Percentiles rank a stretch among this genome's conserved stretches.
Evolutionary conservation across 2,113 vertebrate species (phyloP).

Genomic region (Regulus satrapa): DNA sequence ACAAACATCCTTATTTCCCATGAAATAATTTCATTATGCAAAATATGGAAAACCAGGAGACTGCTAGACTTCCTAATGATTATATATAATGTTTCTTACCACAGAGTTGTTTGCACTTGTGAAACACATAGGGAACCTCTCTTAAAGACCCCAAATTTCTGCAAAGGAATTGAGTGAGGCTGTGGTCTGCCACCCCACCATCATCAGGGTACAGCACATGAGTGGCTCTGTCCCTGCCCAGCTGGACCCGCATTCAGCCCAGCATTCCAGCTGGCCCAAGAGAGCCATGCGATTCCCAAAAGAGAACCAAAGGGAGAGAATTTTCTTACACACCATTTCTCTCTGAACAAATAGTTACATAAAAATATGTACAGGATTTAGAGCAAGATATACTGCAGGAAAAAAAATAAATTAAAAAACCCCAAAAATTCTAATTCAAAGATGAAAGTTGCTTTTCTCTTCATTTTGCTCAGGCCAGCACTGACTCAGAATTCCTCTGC

Average conservation of each 20-base stretch:
- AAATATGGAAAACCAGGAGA: neutral
- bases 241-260: neutral
- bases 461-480: neutral
- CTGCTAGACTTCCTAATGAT: neutral
- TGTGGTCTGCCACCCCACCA: neutral
- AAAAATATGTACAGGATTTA: neutral
- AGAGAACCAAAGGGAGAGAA: neutral
- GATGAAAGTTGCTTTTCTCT: neutral
- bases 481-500: neutral
- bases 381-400: neutral
- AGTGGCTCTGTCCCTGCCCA: neutral
- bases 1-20: neutral
- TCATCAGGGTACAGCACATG: rapidly evolving
- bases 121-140: neutral
- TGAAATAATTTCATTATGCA: neutral
- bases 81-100: neutral
- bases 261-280: neutral
- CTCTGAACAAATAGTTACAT: neutral
- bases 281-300: neutral
- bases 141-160: neutral
- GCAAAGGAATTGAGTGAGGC: neutral
- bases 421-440: neutral
- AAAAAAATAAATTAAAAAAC: rapidly evolving
- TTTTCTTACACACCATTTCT: neutral
- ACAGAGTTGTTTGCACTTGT: neutral